Conservation (phyloP, 1,140 invertebrate genomes). For the Triops cancriformis region DNA sequence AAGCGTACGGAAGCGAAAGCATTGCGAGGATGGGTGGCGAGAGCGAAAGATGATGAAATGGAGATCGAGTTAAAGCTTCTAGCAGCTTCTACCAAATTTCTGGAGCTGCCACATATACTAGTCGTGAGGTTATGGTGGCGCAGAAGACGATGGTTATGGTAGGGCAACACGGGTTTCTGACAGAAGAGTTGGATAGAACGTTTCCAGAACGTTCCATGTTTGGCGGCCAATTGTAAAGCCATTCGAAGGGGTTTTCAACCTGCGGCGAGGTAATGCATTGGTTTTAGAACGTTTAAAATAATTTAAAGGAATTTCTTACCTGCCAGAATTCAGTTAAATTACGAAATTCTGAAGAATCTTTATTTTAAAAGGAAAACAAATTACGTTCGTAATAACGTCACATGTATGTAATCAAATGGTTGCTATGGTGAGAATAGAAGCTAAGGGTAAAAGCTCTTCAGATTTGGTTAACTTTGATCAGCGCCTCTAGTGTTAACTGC, state of each 20-base stretch:
- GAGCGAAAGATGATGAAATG: neutral
- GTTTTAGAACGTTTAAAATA: no score
- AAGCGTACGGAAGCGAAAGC: neutral
- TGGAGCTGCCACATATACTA: neutral
- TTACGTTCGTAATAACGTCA: no score
- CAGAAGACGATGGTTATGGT: neutral
- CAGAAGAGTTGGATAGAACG: neutral
- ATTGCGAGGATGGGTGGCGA: neutral
- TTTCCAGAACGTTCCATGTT: conserved; percentile 5
- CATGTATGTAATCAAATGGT: no score
- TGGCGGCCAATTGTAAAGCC: neutral
- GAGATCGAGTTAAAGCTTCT: neutral
- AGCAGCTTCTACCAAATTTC: neutral
- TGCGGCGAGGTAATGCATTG: no score
- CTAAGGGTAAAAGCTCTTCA: no score
- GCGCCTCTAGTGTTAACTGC: no score
- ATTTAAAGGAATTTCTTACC: no score
- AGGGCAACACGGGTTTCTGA: neutral
- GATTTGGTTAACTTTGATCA: no score
- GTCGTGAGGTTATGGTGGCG: neutral
- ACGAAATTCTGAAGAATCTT: no score
- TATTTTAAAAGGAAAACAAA: no score
- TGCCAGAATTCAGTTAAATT: no score
- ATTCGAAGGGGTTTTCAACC: neutral
- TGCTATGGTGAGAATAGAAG: no score